phyloP scores from a whole-genome alignment of 1,140 invertebrate species.

The Choristoneura fumiferana region DNA sequence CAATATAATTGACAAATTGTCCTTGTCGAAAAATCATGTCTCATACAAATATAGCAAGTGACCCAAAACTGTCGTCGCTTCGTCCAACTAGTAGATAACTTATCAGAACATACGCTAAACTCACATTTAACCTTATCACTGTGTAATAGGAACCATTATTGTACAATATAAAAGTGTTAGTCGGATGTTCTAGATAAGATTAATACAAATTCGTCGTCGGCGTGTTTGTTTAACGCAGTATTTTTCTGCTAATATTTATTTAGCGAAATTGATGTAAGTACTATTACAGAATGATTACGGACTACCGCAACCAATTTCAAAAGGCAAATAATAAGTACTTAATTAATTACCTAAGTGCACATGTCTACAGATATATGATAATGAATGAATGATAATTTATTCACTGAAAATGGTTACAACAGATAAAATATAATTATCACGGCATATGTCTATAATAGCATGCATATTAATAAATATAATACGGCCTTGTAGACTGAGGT shows the following conservation, averaged over 20 bases:
- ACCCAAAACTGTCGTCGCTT: slow-evolving; percentile 8
- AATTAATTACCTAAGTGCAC: too few species aligned
- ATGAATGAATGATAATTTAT: too few species aligned
- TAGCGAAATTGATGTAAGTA: neutral
- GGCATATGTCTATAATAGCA: too few species aligned
- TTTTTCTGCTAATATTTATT: neutral
- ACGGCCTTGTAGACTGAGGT: too few species aligned
- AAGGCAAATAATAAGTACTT: too few species aligned
- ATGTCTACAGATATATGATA: too few species aligned
- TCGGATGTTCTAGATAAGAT: slow-evolving; percentile 4
- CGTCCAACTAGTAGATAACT: neutral
- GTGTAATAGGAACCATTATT: neutral
- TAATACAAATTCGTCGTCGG: neutral
- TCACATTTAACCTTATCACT: neutral
- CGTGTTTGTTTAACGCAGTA: neutral
- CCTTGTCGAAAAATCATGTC: neutral
- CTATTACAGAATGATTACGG: too few species aligned
- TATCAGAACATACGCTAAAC: neutral
- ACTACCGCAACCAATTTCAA: too few species aligned
- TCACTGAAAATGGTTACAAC: too few species aligned
- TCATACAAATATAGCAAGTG: neutral
- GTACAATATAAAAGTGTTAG: neutral
- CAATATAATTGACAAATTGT: too few species aligned
- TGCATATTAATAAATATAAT: too few species aligned
- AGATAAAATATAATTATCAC: too few species aligned